Percentiles rank a stretch among this genome's conserved stretches.
phyloP scores from a whole-genome alignment of 2,888 invertebrate species.

The Stenotaenia linearis region DNA sequence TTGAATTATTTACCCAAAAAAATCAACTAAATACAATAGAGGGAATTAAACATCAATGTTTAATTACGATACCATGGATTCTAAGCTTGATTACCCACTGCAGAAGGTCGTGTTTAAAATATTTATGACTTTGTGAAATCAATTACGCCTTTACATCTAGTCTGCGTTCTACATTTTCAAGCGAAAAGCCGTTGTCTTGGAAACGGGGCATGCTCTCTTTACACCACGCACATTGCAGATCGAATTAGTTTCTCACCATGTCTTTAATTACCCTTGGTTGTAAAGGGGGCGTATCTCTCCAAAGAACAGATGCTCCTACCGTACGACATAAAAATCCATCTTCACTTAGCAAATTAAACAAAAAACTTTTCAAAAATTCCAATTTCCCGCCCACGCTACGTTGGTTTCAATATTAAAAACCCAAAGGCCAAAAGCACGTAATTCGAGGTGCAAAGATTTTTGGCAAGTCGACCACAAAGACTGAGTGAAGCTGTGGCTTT shows the following conservation, averaged over 20 bases:
- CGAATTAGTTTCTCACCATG: slow-evolving; percentile 16
- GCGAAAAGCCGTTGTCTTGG: slow-evolving; percentile 10
- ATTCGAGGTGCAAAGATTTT: neutral
- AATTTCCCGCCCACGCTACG: neutral
- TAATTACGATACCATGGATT: neutral
- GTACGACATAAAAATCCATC: neutral
- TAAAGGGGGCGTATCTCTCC: neutral
- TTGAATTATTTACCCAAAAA: too few relatives aligned
- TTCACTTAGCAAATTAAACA: too few relatives aligned
- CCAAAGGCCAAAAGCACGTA: neutral
- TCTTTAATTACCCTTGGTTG: neutral
- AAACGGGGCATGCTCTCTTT: neutral
- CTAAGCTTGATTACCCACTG: neutral
- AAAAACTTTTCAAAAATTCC: too few relatives aligned
- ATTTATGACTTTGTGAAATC: slow-evolving; percentile 18
- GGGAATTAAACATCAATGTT: neutral
- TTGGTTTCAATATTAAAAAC: neutral
- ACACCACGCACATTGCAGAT: slow-evolving; percentile 6
- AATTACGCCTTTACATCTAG: slow-evolving; percentile 1
- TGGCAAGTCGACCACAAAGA: neutral
- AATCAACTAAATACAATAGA: too few relatives aligned
- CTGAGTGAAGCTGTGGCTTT: slow-evolving; percentile 12
- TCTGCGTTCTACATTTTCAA: neutral
- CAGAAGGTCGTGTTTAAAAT: neutral
- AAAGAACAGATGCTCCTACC: neutral